These are phyloP conservation scores for Psittacula derbiana DNA, from an alignment of 2,797 vertebrate species.

Conservation along the genomic window DNA sequence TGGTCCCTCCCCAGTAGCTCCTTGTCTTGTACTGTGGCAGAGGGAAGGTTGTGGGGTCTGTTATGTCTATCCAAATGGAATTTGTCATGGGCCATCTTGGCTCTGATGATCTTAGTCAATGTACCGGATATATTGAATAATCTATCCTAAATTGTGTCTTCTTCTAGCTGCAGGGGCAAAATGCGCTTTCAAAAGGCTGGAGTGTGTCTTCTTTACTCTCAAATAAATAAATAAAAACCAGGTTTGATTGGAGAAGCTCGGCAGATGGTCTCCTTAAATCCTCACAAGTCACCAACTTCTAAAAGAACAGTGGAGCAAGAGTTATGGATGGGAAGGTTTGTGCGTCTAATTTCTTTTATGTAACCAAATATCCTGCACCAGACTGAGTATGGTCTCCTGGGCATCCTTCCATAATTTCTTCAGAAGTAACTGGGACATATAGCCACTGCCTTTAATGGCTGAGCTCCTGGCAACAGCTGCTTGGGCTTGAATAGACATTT, in stretches of 20 bases:
- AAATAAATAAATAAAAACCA: not conserved
- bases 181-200: not conserved
- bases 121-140: not conserved
- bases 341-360: not conserved
- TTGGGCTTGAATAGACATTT: not conserved
- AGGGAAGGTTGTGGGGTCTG: not conserved
- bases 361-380: not conserved
- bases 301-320: not conserved
- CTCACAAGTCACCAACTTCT: not conserved
- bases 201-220: not conserved
- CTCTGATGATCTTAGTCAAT: not conserved
- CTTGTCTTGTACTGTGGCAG: not conserved
- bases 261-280: not conserved
- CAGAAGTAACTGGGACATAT: not conserved
- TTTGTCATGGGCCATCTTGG: not conserved
- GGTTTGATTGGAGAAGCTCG: not conserved
- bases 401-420: not conserved
- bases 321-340: not conserved
- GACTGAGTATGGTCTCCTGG: not conserved
- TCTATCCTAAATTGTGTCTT: not conserved
- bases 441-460: not conserved
- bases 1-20: not conserved
- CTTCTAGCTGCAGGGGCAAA: not conserved
- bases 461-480: conserved; percentile 1
- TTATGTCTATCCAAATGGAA: not conserved